A percentile compares a stretch with the other conserved stretches of the same genome.
Conservation (phyloP, 2,113 vertebrate genomes). For the Ceyx cyanopectus region DNA sequence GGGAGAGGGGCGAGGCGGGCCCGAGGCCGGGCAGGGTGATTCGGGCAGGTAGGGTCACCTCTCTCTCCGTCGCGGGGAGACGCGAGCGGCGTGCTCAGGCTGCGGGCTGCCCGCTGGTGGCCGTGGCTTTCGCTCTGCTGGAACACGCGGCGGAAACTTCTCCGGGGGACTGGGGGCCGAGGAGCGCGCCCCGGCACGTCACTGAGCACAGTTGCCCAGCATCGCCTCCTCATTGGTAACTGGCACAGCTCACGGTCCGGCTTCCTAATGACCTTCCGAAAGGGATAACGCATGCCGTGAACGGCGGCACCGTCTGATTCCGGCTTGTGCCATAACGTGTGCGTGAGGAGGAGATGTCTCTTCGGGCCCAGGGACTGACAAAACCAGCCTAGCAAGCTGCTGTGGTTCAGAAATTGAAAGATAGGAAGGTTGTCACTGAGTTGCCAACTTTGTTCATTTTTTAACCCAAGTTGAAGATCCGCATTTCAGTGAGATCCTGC, state of each 20-base stretch:
- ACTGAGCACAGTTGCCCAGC: accelerated
- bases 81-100: too few relatives aligned
- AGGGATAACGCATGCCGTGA: accelerated
- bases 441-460: accelerated
- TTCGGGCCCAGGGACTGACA: neutral
- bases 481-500: neutral
- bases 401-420: neutral
- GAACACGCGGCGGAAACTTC: neutral
- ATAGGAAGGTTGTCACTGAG: neutral
- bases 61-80: too few relatives aligned
- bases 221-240: accelerated
- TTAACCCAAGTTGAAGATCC: neutral
- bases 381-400: accelerated
- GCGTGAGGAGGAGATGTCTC: accelerated
- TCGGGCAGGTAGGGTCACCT: too few relatives aligned
- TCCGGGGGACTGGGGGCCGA: accelerated
- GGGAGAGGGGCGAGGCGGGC: accelerated
- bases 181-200: neutral
- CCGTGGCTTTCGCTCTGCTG: neutral
- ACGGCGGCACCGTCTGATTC: accelerated
- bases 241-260: accelerated
- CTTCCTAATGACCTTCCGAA: accelerated
- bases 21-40: too few relatives aligned
- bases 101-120: neutral
- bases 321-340: accelerated